Evolutionary conservation across 1,140 invertebrate genomes (phyloP), one percentile per base, ranked within the genome.

Genomic region (Armadillidium nasatum): DNA sequence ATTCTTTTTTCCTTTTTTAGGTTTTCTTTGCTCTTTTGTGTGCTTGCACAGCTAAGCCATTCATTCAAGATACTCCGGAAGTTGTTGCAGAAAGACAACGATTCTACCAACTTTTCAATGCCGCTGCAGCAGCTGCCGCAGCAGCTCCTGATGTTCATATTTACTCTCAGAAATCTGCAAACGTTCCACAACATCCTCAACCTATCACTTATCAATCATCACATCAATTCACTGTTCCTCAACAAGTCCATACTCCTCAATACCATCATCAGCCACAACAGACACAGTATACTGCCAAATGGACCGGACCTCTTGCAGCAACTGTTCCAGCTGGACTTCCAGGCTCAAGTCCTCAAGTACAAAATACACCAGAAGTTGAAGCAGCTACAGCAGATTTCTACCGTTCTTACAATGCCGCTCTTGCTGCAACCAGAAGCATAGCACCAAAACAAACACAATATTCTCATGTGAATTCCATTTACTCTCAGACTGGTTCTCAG

Each of bases 21-120:
- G 73, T 75, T 75, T 66, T 75, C 33, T 68, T 75, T 60, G 22
- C 73, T 46, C 44, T 75, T 46, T 19, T 75, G 10, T 75, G 73
- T 22, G 73, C 60, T 22, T 75, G 50, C 50, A 19, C 50, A 60
- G 54, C 73, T 44, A 15, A 7, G 73, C 22, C 66, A 68, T 75
- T 67, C 68, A 60, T 75, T 68, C 54, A 66, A 67, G 73, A 75
- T 22, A 75, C 73, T 68, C 73, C 73, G 22, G 73, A 66, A 67
- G 73, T 75, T 45, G 54, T 67, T 50, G 54, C 66, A 44, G 73
- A 75, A n/a, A 60, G 54, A 43, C 60, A 60, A 10, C 73, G 73
- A 0, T 68, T 67, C 73, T 67, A 67, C 60, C 73, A 75, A 60
- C 73, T 75, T 0, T 75, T n/a, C 23, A 75, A 75, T 54, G 73